Evolutionary conservation across 2,888 invertebrate species (phyloP).

Genomic region (Plusia festucae): DNA sequence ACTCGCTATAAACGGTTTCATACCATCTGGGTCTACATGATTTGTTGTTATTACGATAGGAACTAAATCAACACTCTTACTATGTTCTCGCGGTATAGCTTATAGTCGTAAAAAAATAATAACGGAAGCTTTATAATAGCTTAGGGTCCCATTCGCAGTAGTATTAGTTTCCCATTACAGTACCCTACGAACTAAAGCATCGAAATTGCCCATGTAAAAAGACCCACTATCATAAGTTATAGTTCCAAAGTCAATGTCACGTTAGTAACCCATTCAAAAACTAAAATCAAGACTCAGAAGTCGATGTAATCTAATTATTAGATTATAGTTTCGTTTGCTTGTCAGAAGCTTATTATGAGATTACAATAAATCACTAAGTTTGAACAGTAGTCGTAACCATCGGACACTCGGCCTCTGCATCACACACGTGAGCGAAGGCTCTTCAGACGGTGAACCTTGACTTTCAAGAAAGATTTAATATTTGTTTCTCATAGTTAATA

Average conservation of each 20-base stretch:
- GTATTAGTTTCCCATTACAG: too few species aligned
- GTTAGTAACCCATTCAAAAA: background rate
- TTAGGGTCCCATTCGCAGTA: too few species aligned
- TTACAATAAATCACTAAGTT: background rate
- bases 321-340: conserved; percentile 1
- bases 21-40: too few species aligned
- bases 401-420: background rate
- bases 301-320: conserved; percentile 3
- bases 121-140: too few species aligned
- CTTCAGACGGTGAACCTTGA: background rate
- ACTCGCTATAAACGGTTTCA: too few species aligned
- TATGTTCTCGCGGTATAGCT: too few species aligned
- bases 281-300: background rate
- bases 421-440: background rate
- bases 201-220: background rate
- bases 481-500: background rate
- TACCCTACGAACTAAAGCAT: background rate
- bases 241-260: background rate
- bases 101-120: too few species aligned
- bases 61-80: too few species aligned
- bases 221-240: background rate
- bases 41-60: too few species aligned
- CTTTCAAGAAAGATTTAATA: background rate
- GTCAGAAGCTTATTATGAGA: background rate
- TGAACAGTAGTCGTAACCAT: background rate